phyloP scores from a whole-genome alignment of 2,888 invertebrate genomes.

The Hedya salicella region DNA sequence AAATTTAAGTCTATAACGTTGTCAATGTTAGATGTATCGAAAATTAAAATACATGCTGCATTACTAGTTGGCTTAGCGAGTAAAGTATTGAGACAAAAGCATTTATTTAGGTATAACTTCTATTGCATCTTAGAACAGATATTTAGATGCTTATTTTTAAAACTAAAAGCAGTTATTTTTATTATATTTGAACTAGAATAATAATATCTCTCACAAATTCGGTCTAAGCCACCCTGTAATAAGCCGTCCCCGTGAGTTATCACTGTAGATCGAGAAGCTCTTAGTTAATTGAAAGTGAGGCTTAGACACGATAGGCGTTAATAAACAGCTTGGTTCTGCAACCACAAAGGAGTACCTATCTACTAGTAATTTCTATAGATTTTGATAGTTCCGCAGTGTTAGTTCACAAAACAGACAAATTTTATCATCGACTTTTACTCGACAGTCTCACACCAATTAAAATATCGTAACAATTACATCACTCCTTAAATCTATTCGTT shows the following conservation, averaged over 20 bases:
- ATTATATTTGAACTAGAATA: conserved; percentile 37
- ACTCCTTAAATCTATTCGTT: conserved; percentile 45
- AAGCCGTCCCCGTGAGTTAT: conserved; percentile 18
- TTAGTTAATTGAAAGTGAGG: not conserved
- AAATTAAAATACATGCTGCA: conserved; percentile 22
- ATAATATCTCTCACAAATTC: conserved; percentile 34
- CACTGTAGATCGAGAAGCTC: conserved; percentile 3
- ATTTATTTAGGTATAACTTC: conserved; percentile 8
- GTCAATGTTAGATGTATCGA: conserved; percentile 15
- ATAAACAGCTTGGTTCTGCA: conserved; percentile 12
- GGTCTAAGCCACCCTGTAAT: conserved; percentile 29
- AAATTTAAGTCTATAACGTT: conserved; percentile 25
- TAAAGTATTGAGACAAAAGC: conserved; percentile 28
- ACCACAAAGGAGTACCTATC: conserved; percentile 19
- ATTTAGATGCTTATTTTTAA: conserved; percentile 16
- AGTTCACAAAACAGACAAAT: conserved; percentile 26
- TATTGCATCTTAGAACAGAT: conserved; percentile 13
- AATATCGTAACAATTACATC: conserved; percentile 42
- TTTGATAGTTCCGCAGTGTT: conserved; percentile 22
- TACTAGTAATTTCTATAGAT: conserved; percentile 20
- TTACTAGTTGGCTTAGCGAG: conserved; percentile 23
- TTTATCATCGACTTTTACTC: conserved; percentile 12
- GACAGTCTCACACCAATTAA: conserved; percentile 39
- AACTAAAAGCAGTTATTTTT: conserved; percentile 11
- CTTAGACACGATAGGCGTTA: conserved; percentile 14